Conservation (phyloP, 2,797 vertebrate species). For the Mallotus villosus region DNA sequence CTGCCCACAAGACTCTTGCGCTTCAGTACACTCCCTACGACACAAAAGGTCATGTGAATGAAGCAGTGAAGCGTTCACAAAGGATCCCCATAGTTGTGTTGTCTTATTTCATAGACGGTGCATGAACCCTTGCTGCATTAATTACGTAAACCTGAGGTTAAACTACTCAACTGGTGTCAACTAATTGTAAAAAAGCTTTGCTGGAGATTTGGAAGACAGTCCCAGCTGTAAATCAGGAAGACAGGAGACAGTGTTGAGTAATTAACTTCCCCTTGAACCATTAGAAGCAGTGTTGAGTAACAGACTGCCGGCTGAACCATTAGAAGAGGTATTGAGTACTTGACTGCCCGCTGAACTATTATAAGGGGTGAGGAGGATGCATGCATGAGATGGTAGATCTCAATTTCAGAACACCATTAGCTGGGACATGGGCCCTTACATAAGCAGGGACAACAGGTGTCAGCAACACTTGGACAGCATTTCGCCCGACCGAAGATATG, state of each 20-base stretch:
- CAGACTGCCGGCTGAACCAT: slow-evolving; percentile 1
- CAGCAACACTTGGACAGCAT: slow-evolving; percentile 47
- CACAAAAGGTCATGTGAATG: slow-evolving; percentile 30
- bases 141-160: no score
- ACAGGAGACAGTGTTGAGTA: slow-evolving; percentile 5
- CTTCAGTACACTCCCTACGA: slow-evolving; percentile 23
- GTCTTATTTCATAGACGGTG: no score
- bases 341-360: slow-evolving; percentile 10
- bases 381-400: slow-evolving; percentile 46
- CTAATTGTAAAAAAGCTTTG: neutral
- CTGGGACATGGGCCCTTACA: slow-evolving; percentile 43
- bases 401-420: slow-evolving; percentile 51
- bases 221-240: neutral
- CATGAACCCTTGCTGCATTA: no score
- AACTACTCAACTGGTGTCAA: no score
- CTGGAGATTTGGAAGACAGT: neutral
- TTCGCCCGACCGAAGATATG: slow-evolving; percentile 35
- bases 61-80: slow-evolving; percentile 7
- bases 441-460: slow-evolving; percentile 67
- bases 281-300: slow-evolving; percentile 9
- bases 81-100: no score
- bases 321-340: slow-evolving; percentile 8
- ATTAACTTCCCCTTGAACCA: neutral
- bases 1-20: slow-evolving; percentile 21
- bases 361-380: slow-evolving; percentile 16